phyloP scores from a whole-genome alignment of 1,140 invertebrate species.

The Drosophila sturtevanti region DNA sequence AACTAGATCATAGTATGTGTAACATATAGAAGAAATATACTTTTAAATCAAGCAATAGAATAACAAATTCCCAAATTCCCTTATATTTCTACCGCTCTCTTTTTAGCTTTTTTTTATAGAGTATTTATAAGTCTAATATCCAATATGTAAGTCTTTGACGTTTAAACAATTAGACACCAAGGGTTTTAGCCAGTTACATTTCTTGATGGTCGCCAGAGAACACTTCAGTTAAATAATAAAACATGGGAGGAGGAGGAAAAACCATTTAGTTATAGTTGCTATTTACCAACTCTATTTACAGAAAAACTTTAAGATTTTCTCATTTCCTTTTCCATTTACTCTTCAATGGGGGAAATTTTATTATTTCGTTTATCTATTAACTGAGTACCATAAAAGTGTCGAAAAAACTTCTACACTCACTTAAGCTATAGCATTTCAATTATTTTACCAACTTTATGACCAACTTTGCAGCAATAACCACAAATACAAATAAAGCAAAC shows the following conservation, averaged over 20 bases:
- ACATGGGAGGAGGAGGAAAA: too few species aligned
- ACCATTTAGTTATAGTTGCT: too few species aligned
- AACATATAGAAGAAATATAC: not conserved
- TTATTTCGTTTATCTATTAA: not conserved
- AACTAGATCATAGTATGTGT: not conserved
- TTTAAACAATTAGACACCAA: not conserved
- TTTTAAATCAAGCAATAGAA: not conserved
- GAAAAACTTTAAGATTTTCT: not conserved
- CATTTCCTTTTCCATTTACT: not conserved
- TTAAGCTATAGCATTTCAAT: constrained; percentile 64
- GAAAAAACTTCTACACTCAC: constrained; percentile 48
- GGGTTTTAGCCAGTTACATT: not conserved
- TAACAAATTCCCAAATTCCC: too few species aligned
- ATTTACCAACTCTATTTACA: too few species aligned
- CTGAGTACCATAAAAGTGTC: constrained; percentile 4
- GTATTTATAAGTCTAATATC: too few species aligned
- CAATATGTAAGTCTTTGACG: not conserved
- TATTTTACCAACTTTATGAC: constrained; percentile 66
- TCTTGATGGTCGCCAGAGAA: not conserved
- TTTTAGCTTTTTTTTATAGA: too few species aligned
- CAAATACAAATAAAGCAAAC: constrained; percentile 2
- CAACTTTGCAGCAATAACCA: constrained; percentile 30
- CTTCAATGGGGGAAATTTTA: not conserved
- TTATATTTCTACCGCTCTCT: too few species aligned
- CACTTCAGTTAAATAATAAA: too few species aligned